These are phyloP conservation scores for Hydrozoanthus gracilis DNA, from an alignment of 92 coral and sea anemone species.

Conservation along the genomic window DNA sequence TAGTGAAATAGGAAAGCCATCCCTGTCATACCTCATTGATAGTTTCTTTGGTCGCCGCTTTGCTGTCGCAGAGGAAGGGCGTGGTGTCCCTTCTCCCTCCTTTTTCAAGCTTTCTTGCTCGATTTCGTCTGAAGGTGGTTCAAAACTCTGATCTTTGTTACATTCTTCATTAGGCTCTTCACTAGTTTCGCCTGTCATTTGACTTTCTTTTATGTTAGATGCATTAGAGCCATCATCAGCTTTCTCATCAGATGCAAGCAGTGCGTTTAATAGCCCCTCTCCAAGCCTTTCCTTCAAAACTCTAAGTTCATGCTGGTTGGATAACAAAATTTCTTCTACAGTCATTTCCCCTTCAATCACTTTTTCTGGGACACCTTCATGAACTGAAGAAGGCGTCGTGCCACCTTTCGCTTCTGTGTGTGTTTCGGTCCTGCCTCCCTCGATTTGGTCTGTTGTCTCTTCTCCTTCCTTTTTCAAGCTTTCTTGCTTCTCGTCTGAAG, in stretches of 20 bases:
- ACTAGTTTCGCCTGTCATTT: background rate
- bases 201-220: background rate
- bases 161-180: background rate
- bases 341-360: conserved; percentile 56
- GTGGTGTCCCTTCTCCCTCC: background rate
- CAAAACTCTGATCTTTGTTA: background rate
- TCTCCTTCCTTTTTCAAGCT: background rate
- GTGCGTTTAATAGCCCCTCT: conserved; percentile 39
- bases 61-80: background rate
- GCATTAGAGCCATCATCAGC: background rate
- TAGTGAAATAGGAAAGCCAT: background rate
- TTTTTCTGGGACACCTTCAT: conserved; percentile 18
- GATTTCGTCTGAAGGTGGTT: background rate
- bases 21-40: background rate
- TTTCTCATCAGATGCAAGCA: conserved; percentile 25
- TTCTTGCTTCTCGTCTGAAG: background rate
- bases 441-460: background rate
- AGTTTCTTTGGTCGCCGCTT: background rate
- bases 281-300: conserved; percentile 63
- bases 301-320: conserved; percentile 66
- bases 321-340: conserved; percentile 63
- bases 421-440: background rate
- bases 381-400: background rate
- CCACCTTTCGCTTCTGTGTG: background rate
- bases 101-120: background rate